Evolutionary conservation across 2,113 vertebrate species (phyloP).

Genomic region (Amphiprion percula): DNA sequence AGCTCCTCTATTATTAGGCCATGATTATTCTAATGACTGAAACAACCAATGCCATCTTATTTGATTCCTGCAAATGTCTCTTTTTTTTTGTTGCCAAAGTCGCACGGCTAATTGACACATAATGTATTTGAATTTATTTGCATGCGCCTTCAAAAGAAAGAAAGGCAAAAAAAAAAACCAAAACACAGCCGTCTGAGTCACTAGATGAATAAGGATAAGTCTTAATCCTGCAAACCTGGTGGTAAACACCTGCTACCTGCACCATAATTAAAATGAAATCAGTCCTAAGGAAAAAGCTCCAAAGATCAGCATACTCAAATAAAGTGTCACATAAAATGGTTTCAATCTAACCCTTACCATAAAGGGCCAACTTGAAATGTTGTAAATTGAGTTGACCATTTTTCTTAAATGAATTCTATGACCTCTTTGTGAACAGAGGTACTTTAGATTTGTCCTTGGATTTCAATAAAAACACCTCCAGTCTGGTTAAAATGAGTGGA

Average conservation of each 20-base stretch:
- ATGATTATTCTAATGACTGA: conserved; percentile 26
- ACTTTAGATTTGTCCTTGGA: not conserved
- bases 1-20: conserved; percentile 2
- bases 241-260: conserved; percentile 65
- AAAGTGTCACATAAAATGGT: not conserved
- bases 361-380: not conserved
- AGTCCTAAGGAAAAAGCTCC: conserved; percentile 10
- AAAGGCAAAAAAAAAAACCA: not conserved
- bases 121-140: not conserved
- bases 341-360: not conserved
- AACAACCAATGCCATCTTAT: not conserved
- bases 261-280: conserved; percentile 45
- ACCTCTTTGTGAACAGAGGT: not conserved
- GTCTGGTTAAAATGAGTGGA: not conserved
- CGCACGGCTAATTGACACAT: not conserved
- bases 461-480: not conserved
- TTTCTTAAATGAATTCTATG: not conserved
- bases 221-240: conserved; percentile 43
- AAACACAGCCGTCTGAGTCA: not conserved
- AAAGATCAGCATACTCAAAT: not conserved
- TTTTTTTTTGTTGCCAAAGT: not conserved
- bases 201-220: conserved; percentile 6
- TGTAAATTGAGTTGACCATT: not conserved
- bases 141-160: not conserved
- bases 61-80: not conserved